Base-by-base conservation (phyloP, 2,113 vertebrate genomes). In the Ciconia boyciana region DNA sequence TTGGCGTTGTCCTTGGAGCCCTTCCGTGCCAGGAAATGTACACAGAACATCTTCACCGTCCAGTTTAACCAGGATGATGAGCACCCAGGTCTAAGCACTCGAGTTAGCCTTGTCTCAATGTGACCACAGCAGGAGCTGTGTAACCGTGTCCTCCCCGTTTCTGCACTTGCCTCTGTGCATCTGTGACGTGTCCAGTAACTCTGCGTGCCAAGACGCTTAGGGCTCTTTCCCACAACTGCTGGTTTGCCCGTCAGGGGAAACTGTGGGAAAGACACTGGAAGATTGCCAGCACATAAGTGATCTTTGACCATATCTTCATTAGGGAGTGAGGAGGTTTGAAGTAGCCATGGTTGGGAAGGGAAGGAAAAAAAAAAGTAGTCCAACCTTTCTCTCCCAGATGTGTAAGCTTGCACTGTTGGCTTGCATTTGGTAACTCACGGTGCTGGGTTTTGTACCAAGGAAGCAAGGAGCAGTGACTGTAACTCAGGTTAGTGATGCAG, bases 151-250 rank as follows among this genome's bases (percentile, higher is more conserved):
- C 82, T 90, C 82, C 51, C 31, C 11, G 2, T 54, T 81, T 65
- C 90, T 70, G 82, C 78, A 8, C 43, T 92, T 87, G 86, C 82
- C 79, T 75, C 41, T 32, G 20, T 77, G 58, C 0, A 0, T 89
- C 74, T 26, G 46, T 95, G 94, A 90, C 1, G 10, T 65, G n/a
- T 85, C 60, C 91, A 1, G 0, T 49, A 61, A n/a, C 49, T 46
- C 49, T 19, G 24, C 32, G 66, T 96, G 87, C 92, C 94, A 92
- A 88, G 76, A 75, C 60, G 88, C 96, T 96, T 57, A 51, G 64
- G 93, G 92, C 94, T 93, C 71, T 96, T 96, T 96, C 96, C 94
- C 96, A 97, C 94, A 96, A 66, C 91, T 95, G 66, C 94, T 77
- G 43, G 54, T 94, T 96, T 96, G 78, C 58, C 94, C 87, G 92